Evolutionary conservation across 1,140 invertebrate species (phyloP), one percentile per base, ranked within the genome.

Genomic region (Drosophila equinoxialis): DNA sequence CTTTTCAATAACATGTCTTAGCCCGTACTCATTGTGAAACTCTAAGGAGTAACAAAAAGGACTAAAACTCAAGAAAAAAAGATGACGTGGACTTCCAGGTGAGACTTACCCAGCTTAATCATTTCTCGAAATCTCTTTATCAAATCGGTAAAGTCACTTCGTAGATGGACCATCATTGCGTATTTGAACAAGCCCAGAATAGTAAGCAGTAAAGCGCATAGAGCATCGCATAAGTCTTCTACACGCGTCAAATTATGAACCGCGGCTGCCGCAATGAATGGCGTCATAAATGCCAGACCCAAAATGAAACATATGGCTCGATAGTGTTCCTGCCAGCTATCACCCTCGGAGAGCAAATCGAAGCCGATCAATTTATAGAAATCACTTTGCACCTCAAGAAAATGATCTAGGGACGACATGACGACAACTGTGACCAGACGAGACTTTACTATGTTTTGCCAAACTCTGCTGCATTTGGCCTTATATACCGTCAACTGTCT

Each of bases 171-270:
- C 2, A 83, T 72, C 63, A 83, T 64, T n/a, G 63, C 65, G 20
- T 77, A 82, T 60, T 81, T 81, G 7, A 68, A 58, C 0, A 81
- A 57, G 8, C 74, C 70, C 20, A 81, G 45, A 5, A 77, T 41
- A 8, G 80, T 67, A 1, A 81, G 48, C 1, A 81, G 39, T 5
- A 77, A 5, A 0, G 74, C 68, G 11, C 71, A 74, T 63, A 81
- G 54, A 11, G 63, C 74, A 65, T 81, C 71, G 8, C 79, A 67
- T 26, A 81, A 26, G 0, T 54, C 37, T 45, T 81, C 68, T 2
- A 81, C 58, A 4, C 65, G 62, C 20, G 60, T 72, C 45, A 63
- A 55, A 13, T 81, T 81, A 1, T 65, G 45, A 1, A 81, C 7
- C 6, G 63, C 65, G 1, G 66, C 65, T 2, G 65, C 79, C 8